Percentiles rank a stretch among this genome's conserved stretches.
Evolutionary conservation across 2,113 vertebrate genomes (phyloP).

Genomic region (Limanda limanda): DNA sequence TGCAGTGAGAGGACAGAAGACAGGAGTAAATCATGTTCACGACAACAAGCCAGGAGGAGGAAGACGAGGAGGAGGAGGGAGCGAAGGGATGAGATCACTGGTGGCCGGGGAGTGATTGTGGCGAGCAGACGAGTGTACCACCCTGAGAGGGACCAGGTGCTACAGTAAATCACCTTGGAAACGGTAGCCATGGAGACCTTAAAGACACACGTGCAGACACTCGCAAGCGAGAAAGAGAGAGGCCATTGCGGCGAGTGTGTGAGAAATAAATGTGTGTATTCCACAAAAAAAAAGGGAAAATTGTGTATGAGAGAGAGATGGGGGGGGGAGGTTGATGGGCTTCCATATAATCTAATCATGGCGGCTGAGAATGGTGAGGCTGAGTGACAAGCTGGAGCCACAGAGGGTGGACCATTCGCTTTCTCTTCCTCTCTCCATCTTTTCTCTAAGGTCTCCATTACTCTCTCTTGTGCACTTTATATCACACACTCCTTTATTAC

Average conservation of each 20-base stretch:
- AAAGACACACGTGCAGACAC: slow-evolving; percentile 63
- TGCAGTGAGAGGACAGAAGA: slow-evolving; percentile 37
- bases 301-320: background rate
- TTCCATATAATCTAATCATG: slow-evolving; percentile 61
- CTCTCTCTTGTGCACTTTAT: background rate
- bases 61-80: slow-evolving; percentile 2
- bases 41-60: slow-evolving; percentile 16
- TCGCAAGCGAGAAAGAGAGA: background rate
- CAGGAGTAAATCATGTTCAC: slow-evolving; percentile 39
- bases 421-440: slow-evolving; percentile 4
- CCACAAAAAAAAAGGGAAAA: background rate
- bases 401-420: slow-evolving; percentile 41
- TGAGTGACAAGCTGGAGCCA: slow-evolving; percentile 32
- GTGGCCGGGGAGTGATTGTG: slow-evolving; percentile 68
- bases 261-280: slow-evolving; percentile 21
- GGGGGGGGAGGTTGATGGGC: slow-evolving; percentile 39
- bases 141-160: slow-evolving; percentile 80
- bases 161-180: slow-evolving; percentile 78
- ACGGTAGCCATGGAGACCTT: slow-evolving; percentile 80
- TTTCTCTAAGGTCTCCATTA: slow-evolving; percentile 8
- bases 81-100: slow-evolving; percentile 73
- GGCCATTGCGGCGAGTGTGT: slow-evolving; percentile 23
- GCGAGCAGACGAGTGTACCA: slow-evolving; percentile 67
- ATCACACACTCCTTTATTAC: slow-evolving; percentile 19
- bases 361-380: slow-evolving; percentile 52